phyloP scores from a whole-genome alignment of 1,140 invertebrate species.

The Atopsyche davidsoni region DNA sequence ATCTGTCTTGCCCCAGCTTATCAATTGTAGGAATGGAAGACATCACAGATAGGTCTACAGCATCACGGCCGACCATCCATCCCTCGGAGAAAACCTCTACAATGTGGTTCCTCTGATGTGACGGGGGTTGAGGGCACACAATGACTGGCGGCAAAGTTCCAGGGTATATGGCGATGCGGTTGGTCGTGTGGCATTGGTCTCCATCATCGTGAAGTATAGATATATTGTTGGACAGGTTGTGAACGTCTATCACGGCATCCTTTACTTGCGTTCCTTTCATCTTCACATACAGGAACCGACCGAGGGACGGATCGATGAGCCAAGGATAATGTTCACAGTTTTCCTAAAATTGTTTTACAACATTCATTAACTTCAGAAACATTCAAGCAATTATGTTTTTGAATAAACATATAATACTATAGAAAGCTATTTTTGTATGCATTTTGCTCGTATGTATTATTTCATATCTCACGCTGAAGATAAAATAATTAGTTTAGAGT shows the following conservation, averaged over 20 bases:
- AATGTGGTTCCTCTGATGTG: slow-evolving; percentile 51
- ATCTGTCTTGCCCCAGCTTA: slow-evolving; percentile 53
- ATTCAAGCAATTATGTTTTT: neutral
- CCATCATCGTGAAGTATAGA: slow-evolving; percentile 45
- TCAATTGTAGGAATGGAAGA: slow-evolving; percentile 51
- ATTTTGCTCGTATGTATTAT: too few relatives aligned
- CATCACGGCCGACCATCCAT: slow-evolving; percentile 50
- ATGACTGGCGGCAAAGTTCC: slow-evolving; percentile 56
- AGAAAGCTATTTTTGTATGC: neutral
- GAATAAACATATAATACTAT: neutral
- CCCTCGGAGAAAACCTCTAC: slow-evolving; percentile 81
- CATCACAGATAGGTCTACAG: slow-evolving; percentile 41
- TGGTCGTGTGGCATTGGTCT: slow-evolving; percentile 59
- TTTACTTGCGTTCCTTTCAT: slow-evolving; percentile 57
- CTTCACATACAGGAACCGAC: slow-evolving; percentile 65
- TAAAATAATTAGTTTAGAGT: too few relatives aligned
- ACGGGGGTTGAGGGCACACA: slow-evolving; percentile 62
- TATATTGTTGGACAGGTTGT: slow-evolving; percentile 44
- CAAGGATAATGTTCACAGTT: slow-evolving; percentile 71
- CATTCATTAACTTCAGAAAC: neutral
- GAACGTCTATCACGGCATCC: slow-evolving; percentile 46
- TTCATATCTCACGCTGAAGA: too few relatives aligned
- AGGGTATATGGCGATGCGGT: slow-evolving; percentile 66
- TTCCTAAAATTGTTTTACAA: slow-evolving; percentile 44
- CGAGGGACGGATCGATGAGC: slow-evolving; percentile 68